These are phyloP conservation scores for Periphyllus acericola DNA, from an alignment of 2,888 invertebrate species.

Conservation along the genomic window DNA sequence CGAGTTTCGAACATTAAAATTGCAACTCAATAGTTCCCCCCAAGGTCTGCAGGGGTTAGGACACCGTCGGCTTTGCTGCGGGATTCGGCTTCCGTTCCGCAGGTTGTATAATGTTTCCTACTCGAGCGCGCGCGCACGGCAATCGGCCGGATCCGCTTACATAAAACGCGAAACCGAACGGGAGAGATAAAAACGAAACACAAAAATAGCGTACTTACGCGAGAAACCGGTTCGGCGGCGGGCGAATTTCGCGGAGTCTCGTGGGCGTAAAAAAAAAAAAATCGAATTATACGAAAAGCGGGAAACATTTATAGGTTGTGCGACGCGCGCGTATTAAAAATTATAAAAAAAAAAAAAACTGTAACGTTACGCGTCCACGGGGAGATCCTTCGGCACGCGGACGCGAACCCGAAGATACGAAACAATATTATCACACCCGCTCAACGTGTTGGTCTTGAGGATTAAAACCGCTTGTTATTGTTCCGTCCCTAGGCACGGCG, in stretches of 20 bases:
- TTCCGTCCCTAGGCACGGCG: not conserved
- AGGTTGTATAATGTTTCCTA: conserved; percentile 35
- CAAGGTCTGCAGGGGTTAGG: conserved; percentile 34
- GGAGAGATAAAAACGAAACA: conserved; percentile 16
- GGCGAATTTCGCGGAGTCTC: conserved; percentile 19
- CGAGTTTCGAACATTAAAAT: not conserved
- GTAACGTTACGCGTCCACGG: no score
- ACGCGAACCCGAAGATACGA: not conserved
- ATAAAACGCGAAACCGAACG: conserved; percentile 30
- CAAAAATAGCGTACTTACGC: not conserved
- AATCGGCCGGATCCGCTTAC: conserved; percentile 45
- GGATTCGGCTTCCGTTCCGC: conserved; percentile 26
- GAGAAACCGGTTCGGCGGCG: conserved; percentile 9
- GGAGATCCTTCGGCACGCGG: not conserved
- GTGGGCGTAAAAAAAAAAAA: conserved; percentile 21
- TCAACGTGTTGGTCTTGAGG: conserved; percentile 32
- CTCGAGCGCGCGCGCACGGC: not conserved
- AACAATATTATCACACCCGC: not conserved
- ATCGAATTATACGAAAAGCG: not conserved
- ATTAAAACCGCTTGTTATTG: not conserved
- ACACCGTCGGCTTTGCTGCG: conserved; percentile 18
- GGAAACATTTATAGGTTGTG: conserved; percentile 5
- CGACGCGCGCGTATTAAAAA: no score
- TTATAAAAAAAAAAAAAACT: no score
- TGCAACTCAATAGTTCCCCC: conserved; percentile 2